Conservation (phyloP, 2,888 invertebrate species). For the Brachylomia viminalis region DNA sequence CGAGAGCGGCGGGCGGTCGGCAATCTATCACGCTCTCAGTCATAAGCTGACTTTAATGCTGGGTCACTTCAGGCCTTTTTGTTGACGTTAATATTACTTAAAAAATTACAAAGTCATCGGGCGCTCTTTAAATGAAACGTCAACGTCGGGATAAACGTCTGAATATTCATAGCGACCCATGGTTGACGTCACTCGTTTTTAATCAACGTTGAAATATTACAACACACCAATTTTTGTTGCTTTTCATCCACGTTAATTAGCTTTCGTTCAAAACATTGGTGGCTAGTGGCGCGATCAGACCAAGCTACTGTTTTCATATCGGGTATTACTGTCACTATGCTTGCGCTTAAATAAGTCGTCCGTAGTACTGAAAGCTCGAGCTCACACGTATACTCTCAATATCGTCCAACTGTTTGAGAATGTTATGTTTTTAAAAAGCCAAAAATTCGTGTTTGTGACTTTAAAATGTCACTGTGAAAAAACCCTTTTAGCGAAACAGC, state of each 20-base stretch:
- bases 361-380: conserved; percentile 29
- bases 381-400: conserved; percentile 41
- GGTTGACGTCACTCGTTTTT: conserved; percentile 71
- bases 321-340: conserved; percentile 48
- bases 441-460: conserved; percentile 51
- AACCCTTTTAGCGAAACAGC: conserved; percentile 55
- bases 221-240: conserved; percentile 69
- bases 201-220: conserved; percentile 73
- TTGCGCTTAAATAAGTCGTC: conserved; percentile 49
- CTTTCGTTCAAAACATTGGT: conserved; percentile 53
- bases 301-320: conserved; percentile 57
- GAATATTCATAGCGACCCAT: conserved; percentile 75
- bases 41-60: conserved; percentile 90
- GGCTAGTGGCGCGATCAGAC: conserved; percentile 23
- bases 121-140: conserved; percentile 83
- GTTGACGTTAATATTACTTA: conserved; percentile 88
- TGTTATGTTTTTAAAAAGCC: conserved; percentile 49
- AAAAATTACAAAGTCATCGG: conserved; percentile 84
- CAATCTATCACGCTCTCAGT: conserved; percentile 88
- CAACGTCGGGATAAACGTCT: conserved; percentile 81
- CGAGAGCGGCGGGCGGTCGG: conserved; percentile 78
- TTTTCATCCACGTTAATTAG: conserved; percentile 67
- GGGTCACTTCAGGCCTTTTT: conserved; percentile 89
- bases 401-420: conserved; percentile 33
- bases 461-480: conserved; percentile 56